Base-by-base conservation (phyloP, 2,888 invertebrate species). In the Tridacna crocea region DNA sequence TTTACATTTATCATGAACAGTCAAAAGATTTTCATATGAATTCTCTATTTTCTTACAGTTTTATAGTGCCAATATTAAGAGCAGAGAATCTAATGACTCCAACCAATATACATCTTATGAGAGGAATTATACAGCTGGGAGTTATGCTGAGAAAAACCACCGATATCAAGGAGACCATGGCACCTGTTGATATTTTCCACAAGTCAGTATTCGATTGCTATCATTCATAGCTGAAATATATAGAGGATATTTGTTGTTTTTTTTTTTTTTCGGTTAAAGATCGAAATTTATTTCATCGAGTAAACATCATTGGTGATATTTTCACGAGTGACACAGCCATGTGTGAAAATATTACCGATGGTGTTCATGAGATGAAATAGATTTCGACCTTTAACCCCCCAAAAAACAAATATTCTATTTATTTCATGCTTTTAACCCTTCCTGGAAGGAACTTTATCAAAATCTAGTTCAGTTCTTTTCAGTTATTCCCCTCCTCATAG, bases 71-170 rank as follows among this genome's bases (percentile, higher is more conserved):
- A 26, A 66, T 83, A 13, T 74, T 89, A 36, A 77, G 90, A 77
- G 90, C 91, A 17, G 92, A 93, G 58, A 90, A 93, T 83, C 82
- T 92, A 65, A 79, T 93, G 77, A 80, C 91, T 48, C 87, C 88
- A 10, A 91, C 85, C 72, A 94, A 94, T 86, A 92, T 93, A 0
- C 90, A 92, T 78, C 79, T 94, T 36, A 86, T 94, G 77, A 83
- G 93, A 65, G 92, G 93, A 0, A 85, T 94, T 27, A 90, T 93
- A 72, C 92, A 93, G 76, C 87, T 94, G 46, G 93, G 93, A 10
- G 85, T 86, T 19, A 84, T 94, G 13, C 82, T 93, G 17, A 75
- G 82, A 26, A 77, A 79, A 51, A 91, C 89, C 68, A 78, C 90
- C 46, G 91, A 90, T 36, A 79, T 88, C 48, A 92, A 91, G 72